Conservation (phyloP, 1,140 invertebrate genomes). For the Solenopsis invicta region DNA sequence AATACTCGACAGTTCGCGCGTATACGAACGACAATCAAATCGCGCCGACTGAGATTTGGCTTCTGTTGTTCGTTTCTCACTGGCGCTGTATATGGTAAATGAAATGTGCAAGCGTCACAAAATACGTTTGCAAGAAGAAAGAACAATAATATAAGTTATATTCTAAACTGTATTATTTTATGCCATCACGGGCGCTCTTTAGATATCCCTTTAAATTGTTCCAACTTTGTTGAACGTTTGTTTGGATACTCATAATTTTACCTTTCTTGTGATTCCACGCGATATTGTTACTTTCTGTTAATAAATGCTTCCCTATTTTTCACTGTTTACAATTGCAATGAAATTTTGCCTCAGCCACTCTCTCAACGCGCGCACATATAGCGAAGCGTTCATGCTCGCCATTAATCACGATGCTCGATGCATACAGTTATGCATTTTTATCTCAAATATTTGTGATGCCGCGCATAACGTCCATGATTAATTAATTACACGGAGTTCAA, state of each 20-base stretch:
- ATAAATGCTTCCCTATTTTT: slow-evolving; percentile 34
- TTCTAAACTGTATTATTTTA: slow-evolving; percentile 16
- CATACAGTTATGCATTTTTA: slow-evolving; percentile 58
- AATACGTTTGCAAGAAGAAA: not conserved
- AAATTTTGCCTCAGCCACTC: slow-evolving; percentile 21
- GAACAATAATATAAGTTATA: not conserved
- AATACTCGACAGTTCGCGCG: slow-evolving; percentile 48
- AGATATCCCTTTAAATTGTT: slow-evolving; percentile 10
- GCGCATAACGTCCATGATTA: slow-evolving; percentile 58
- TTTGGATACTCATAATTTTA: not conserved
- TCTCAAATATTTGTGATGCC: slow-evolving; percentile 60
- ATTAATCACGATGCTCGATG: slow-evolving; percentile 62
- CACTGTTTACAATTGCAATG: slow-evolving; percentile 49
- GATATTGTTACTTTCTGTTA: slow-evolving; percentile 9
- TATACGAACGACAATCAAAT: slow-evolving; percentile 51
- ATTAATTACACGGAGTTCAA: slow-evolving; percentile 61
- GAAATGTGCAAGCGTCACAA: not conserved
- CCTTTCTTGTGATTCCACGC: not conserved
- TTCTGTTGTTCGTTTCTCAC: slow-evolving; percentile 29
- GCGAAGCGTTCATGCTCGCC: slow-evolving; percentile 12
- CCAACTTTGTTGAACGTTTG: not conserved
- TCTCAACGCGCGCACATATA: not conserved
- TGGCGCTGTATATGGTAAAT: not conserved
- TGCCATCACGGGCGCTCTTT: not conserved
- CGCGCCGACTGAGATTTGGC: slow-evolving; percentile 39